phyloP scores from a whole-genome alignment of 2,888 invertebrate species.

The Tetheella fluctuosa region DNA sequence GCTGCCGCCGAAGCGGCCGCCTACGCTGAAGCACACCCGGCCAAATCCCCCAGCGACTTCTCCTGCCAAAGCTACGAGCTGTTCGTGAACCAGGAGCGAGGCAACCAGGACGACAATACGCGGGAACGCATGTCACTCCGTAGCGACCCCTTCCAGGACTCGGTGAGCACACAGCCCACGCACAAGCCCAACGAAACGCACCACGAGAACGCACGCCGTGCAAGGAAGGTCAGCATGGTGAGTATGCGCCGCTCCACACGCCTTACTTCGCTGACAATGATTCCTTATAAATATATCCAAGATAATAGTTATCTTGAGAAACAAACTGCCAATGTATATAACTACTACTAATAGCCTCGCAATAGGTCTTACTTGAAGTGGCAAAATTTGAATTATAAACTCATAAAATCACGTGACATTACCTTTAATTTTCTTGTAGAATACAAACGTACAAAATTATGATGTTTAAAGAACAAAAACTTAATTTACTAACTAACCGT shows the following conservation, averaged over 20 bases:
- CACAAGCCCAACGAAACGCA: conserved; percentile 85
- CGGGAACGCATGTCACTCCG: conserved; percentile 96
- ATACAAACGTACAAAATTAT: no score
- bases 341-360: not conserved
- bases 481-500: not conserved
- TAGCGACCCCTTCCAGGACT: conserved; percentile 93
- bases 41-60: conserved; percentile 95
- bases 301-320: not conserved
- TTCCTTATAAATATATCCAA: conserved; percentile 35
- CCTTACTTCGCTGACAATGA: conserved; percentile 66
- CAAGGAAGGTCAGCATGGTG: conserved; percentile 97
- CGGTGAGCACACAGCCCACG: conserved; percentile 92
- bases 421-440: not conserved
- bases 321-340: not conserved
- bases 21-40: conserved; percentile 85
- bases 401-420: not conserved
- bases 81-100: conserved; percentile 94
- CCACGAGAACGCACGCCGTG: conserved; percentile 77
- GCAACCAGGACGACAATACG: conserved; percentile 94
- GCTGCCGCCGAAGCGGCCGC: conserved; percentile 86
- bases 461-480: not conserved
- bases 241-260: conserved; percentile 81
- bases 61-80: conserved; percentile 97
- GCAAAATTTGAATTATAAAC: not conserved
- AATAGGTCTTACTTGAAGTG: not conserved